Conservation (phyloP, 2,113 vertebrate genomes). For the Jaculus jaculus region DNA sequence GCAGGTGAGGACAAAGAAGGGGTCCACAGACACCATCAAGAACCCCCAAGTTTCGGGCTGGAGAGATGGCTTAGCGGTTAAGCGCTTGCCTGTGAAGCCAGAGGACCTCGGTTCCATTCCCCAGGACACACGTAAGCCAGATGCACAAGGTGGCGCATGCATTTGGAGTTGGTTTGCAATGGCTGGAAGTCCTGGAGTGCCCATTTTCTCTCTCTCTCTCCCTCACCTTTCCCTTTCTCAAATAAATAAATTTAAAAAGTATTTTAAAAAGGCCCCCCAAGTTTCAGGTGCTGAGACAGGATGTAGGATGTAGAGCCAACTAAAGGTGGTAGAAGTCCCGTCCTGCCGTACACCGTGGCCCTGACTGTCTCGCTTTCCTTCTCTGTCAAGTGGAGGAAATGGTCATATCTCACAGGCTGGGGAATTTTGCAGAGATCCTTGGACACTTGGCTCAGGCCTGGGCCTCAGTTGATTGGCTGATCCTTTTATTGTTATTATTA, state of each 20-base stretch:
- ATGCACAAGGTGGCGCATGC: too few species aligned
- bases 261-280: neutral
- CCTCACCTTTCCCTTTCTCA: too few species aligned
- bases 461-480: neutral
- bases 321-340: neutral
- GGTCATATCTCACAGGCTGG: neutral
- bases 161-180: too few species aligned
- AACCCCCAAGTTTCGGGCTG: neutral
- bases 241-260: too few species aligned
- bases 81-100: too few species aligned
- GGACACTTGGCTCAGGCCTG: accelerated
- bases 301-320: too few species aligned
- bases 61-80: too few species aligned
- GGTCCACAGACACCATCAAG: neutral
- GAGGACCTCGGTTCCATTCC: too few species aligned
- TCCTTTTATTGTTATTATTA: too few species aligned
- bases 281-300: neutral
- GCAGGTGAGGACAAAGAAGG: constrained; percentile 78
- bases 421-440: neutral
- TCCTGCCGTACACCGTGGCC: accelerated
- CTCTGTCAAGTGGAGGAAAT: neutral
- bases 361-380: neutral
- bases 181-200: too few species aligned
- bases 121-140: too few species aligned
- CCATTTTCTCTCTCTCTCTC: too few species aligned